Percentiles rank a stretch among this genome's conserved stretches.
These are phyloP conservation scores for Muscicapa striata DNA, from an alignment of 2,797 vertebrate species.

Conservation along the genomic window DNA sequence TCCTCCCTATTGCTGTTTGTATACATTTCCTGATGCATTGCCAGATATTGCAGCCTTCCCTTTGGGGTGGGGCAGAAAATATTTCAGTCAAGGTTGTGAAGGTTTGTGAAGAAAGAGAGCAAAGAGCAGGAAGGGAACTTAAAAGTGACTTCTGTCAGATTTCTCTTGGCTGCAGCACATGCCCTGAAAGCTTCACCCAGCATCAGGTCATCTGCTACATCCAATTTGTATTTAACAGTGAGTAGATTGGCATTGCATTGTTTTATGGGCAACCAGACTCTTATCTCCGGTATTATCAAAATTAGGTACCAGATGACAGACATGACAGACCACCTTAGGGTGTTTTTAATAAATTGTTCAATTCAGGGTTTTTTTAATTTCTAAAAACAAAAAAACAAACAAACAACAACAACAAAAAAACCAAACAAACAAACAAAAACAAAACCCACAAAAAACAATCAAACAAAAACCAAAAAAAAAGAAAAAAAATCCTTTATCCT, in stretches of 20 bases:
- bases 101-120: neutral
- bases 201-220: neutral
- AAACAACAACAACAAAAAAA: too few relatives aligned
- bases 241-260: neutral
- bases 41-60: neutral
- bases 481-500: neutral
- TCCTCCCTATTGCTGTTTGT: neutral
- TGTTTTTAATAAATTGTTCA: neutral
- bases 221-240: neutral
- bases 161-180: neutral
- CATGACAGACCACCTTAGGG: neutral
- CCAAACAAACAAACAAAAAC: too few relatives aligned
- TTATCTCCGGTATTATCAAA: neutral
- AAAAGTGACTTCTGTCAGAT: neutral
- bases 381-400: neutral
- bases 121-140: neutral
- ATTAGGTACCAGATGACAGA: neutral
- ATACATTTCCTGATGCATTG: neutral
- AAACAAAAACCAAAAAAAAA: too few relatives aligned
- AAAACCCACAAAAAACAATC: too few relatives aligned
- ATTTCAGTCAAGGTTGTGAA: neutral
- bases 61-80: neutral
- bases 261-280: neutral
- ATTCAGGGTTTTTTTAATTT: neutral
- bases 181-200: neutral